Evolutionary conservation across 2,888 invertebrate genomes (phyloP), one percentile per base, ranked within the genome.

Genomic region (Brachypalpus laphriformis): DNA sequence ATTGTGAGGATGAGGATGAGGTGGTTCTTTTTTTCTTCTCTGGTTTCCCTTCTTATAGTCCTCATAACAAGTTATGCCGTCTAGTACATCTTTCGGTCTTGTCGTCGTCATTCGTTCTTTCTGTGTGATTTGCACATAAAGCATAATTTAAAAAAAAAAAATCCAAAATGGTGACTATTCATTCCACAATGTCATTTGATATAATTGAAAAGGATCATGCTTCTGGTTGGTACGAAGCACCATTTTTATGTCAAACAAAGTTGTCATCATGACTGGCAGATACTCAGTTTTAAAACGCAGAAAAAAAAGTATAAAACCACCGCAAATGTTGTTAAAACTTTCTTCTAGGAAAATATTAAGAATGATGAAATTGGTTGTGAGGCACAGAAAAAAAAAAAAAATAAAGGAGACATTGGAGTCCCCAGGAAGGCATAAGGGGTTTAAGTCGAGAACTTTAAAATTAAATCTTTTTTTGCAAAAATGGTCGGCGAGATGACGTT

Each of bases 161-260:
- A 22, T 57, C 70, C 40, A 71, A 65, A 85, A 75, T 65, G 70
- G 57, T 78, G 72, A 42, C 63, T 70, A n/a, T 16, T 3, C 74
- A 42, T 76, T 59, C 65, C 54, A 54, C 74, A 66, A 61, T 75
- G 85, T 66, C 81, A 85, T 85, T 85, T 71, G 20, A 81, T 76
- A 81, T 85, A 81, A 85, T 85, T 85, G 85, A 81, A 85, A 85
- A 81, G 81, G 76, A 76, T 85, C 61, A 80, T 71, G 59, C 71
- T 81, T 70, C 31, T 71, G 75, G 70, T 71, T 76, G 56, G 49
- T 74, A 81, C 66, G 65, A 70, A 74, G 49, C 65, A 65, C 37
- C 34, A 70, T 78, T 70, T 66, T 56, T 45, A 70, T 78, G 80
- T 80, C 83, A 78, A 70, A 70, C 68, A 78, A 78, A 83, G 68